A percentile compares a stretch with the other conserved stretches of the same genome.
Conservation (phyloP, 2,888 invertebrate genomes). For the Cosmopolites sordidus region DNA sequence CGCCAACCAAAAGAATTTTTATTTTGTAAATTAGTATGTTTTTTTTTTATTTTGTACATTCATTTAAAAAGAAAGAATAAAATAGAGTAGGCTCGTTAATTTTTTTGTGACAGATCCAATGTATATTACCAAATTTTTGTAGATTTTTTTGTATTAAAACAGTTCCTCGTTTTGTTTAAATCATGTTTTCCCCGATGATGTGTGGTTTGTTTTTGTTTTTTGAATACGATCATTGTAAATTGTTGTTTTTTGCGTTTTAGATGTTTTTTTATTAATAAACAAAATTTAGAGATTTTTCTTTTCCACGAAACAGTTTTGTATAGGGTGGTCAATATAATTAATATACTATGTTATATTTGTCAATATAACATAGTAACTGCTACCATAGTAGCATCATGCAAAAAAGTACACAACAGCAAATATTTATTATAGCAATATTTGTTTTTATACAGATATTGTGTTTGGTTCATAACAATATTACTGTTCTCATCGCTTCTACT, state of each 20-base stretch:
- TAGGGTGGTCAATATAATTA: background rate
- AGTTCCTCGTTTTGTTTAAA: too few species aligned
- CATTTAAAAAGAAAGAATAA: background rate
- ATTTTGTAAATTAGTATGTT: slow-evolving; percentile 15
- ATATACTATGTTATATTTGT: too few species aligned
- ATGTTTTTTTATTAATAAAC: background rate
- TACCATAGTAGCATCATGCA: too few species aligned
- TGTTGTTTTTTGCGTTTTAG: background rate
- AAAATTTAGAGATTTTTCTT: background rate
- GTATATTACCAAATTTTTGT: background rate
- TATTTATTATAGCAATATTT: too few species aligned
- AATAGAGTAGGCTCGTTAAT: background rate
- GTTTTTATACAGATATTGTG: too few species aligned
- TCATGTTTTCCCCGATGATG: too few species aligned
- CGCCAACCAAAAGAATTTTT: slow-evolving; percentile 12
- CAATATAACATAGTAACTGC: too few species aligned
- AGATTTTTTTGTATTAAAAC: background rate
- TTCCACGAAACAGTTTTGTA: background rate
- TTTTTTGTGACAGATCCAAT: background rate
- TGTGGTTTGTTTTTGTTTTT: too few species aligned
- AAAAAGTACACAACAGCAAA: too few species aligned
- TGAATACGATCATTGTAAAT: background rate
- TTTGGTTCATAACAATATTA: too few species aligned
- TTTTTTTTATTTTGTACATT: slow-evolving; percentile 15
- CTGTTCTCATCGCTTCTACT: too few species aligned